Conservation (phyloP, 2,113 vertebrate species). For the Hypanus sabinus region DNA sequence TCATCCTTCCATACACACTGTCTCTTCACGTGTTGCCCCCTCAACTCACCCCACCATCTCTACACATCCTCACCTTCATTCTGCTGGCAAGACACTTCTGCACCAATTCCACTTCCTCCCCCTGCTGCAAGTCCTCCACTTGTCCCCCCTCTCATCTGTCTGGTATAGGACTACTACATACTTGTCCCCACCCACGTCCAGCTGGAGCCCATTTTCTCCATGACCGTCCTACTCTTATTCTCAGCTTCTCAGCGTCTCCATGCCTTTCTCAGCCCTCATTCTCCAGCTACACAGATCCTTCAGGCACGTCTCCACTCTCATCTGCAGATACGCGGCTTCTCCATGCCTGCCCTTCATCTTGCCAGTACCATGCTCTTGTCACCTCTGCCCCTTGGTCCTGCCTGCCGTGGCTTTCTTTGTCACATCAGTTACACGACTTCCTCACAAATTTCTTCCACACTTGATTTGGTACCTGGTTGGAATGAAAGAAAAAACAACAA, state of each 20-base stretch:
- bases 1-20: background rate
- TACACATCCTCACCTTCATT: conserved; percentile 67
- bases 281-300: background rate
- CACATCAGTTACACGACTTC: background rate
- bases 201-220: conserved; percentile 43
- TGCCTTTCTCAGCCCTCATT: background rate
- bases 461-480: conserved; percentile 75
- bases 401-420: background rate
- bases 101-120: background rate
- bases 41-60: conserved; percentile 48
- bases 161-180: background rate
- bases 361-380: background rate
- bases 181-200: background rate
- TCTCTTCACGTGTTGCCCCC: background rate
- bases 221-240: background rate
- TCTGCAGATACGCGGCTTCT: conserved; percentile 61
- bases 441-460: conserved; percentile 55
- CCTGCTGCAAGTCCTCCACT: conserved; percentile 68
- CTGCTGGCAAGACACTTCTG: background rate
- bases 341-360: conserved; percentile 58
- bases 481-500: conserved; percentile 41
- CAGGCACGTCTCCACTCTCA: background rate
- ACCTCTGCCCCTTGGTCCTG: background rate
- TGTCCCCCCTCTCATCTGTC: conserved; percentile 42
- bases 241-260: background rate